Conservation (phyloP, 1,140 invertebrate species). For the Drosophila jambulina region DNA sequence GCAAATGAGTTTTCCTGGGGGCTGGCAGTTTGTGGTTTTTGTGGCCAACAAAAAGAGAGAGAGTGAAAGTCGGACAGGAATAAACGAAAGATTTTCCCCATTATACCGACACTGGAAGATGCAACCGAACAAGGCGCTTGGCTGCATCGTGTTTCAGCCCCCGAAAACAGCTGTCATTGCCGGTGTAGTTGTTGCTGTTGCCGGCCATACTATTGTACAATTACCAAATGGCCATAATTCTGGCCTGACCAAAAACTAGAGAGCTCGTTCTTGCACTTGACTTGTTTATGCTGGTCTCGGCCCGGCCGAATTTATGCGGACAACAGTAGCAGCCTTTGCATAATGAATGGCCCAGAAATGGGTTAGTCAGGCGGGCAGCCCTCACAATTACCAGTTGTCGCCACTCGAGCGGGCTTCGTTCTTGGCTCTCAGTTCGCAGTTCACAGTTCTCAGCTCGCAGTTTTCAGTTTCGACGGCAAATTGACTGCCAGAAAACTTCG, state of each 20-base stretch:
- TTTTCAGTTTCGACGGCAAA: constrained; percentile 33
- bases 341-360: constrained; percentile 49
- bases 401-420: constrained; percentile 25
- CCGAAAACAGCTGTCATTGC: constrained; percentile 45
- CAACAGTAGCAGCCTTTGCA: constrained; percentile 54
- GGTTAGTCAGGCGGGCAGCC: constrained; percentile 23
- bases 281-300: constrained; percentile 61
- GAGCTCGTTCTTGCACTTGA: constrained; percentile 56
- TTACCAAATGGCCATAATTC: constrained; percentile 66
- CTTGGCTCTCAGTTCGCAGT: constrained; percentile 10
- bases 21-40: constrained; percentile 48
- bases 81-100: neutral
- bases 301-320: constrained; percentile 45
- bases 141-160: constrained; percentile 28
- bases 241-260: constrained; percentile 43
- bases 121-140: constrained; percentile 11
- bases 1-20: constrained; percentile 41
- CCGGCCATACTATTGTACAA: constrained; percentile 51
- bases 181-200: constrained; percentile 19
- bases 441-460: neutral
- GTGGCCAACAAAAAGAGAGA: constrained; percentile 28
- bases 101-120: constrained; percentile 1
- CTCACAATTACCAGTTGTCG: constrained; percentile 35
- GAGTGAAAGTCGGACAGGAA: constrained; percentile 7
- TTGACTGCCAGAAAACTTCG: constrained; percentile 61